Conservation (phyloP, 2,113 vertebrate species). For the Colinus virginianus region DNA sequence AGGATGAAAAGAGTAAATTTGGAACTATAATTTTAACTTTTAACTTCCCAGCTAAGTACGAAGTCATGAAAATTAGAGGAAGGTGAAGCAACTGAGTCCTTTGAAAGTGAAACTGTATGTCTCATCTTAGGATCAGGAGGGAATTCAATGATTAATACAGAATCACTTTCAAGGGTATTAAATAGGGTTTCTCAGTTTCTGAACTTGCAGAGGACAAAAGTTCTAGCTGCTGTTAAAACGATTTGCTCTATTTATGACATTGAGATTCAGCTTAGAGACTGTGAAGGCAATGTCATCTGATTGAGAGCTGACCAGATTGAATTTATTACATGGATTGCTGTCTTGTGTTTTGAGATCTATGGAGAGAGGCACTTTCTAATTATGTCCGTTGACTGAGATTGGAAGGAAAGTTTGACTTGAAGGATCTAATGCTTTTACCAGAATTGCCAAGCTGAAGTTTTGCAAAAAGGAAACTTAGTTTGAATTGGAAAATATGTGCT, state of each 20-base stretch:
- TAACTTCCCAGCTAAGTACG: neutral
- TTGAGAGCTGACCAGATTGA: neutral
- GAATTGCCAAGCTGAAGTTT: neutral
- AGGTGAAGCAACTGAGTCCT: slow-evolving; percentile 8
- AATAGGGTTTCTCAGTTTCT: neutral
- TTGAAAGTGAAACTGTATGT: slow-evolving; percentile 9
- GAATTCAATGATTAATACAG: slow-evolving; percentile 27
- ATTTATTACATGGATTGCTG: neutral
- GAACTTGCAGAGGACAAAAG: neutral
- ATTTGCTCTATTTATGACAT: neutral
- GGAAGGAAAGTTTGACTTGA: neutral
- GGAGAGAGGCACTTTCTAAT: neutral
- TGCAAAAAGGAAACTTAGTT: neutral
- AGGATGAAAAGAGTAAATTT: neutral
- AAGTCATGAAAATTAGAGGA: slow-evolving; percentile 1
- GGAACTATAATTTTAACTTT: neutral
- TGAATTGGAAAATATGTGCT: neutral
- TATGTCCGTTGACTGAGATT: neutral
- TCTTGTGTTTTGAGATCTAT: neutral
- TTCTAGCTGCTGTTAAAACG: neutral
- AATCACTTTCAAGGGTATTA: slow-evolving; percentile 8
- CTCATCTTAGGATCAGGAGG: slow-evolving; percentile 13
- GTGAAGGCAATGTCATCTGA: neutral
- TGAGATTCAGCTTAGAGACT: neutral
- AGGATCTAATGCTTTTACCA: neutral